Base-by-base conservation (phyloP, 2,888 invertebrate genomes). In the Serripes groenlandicus region DNA sequence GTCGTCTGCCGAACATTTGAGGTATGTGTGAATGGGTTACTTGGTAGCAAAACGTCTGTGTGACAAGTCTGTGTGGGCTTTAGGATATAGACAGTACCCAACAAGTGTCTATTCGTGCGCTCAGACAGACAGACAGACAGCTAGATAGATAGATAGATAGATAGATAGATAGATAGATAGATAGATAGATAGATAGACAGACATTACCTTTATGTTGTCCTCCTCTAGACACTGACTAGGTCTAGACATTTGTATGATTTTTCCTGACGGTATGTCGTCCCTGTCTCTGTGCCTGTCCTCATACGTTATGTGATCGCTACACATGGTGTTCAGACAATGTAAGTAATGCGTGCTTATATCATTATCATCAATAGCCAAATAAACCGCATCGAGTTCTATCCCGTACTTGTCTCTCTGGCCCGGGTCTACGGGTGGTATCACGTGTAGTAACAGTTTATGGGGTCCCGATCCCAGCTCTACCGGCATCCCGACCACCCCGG, bases 161-260 rank as follows among this genome's bases (percentile, higher is more conserved):
- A n/a, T n/a, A n/a, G n/a, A n/a, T n/a, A n/a, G n/a, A n/a, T n/a
- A n/a, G n/a, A n/a, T n/a, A n/a, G n/a, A n/a, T n/a, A n/a, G n/a
- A n/a, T n/a, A n/a, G n/a, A n/a, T n/a, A n/a, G n/a, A 42, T 15
- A 15, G 15, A 42, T 21, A 49, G 15, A 49, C 21, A 49, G 21
- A 49, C 18, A 15, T 35, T 75, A 81, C 80, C 75, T 81, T 81
- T 4, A 81, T 81, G 37, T 81, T 81, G 28, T 77, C 77, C 34
- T 81, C 81, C 23, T 81, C 81, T 7, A 75, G 35, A 26, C 81
- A 81, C 18, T 74, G 68, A 23, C 74, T 81, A 1, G 77, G 73
- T n/a, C 74, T 32, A 2, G 81, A 81, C 81, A 81, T 81, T 32
- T 81, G 81, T 26, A 81, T 77, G 3, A 81, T 78, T 56, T 58